A percentile compares a stretch with the other conserved stretches of the same genome.
Conservation (phyloP, 2,113 vertebrate species). For the Galbula dea region DNA sequence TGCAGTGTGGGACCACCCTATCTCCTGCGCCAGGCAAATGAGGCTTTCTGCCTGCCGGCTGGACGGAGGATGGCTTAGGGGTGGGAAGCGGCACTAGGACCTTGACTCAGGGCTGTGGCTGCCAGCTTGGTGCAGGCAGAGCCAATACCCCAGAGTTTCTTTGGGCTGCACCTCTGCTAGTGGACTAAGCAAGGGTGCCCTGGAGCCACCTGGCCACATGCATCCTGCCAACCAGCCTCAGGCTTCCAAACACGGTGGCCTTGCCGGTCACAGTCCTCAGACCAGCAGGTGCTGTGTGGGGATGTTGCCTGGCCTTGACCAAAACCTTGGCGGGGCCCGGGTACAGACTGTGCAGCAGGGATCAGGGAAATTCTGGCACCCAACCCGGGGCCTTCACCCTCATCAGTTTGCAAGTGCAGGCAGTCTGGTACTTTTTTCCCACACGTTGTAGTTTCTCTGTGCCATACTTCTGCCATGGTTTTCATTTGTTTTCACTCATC, state of each 20-base stretch:
- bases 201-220: fast-evolving
- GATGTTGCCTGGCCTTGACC: no score
- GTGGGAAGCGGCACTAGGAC: fast-evolving
- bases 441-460: fast-evolving
- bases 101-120: neutral
- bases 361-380: fast-evolving
- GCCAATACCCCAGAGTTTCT: no score
- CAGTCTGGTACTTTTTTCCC: neutral
- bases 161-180: neutral
- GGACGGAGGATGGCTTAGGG: neutral
- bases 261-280: fast-evolving
- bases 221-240: neutral
- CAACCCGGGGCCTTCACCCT: neutral
- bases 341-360: fast-evolving
- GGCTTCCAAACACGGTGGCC: fast-evolving
- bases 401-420: neutral
- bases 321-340: no score
- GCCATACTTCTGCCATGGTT: fast-evolving
- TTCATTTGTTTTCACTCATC: neutral
- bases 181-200: neutral
- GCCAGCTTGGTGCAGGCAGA: neutral
- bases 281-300: fast-evolving
- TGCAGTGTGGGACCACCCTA: neutral
- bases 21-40: neutral
- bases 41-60: fast-evolving